These are phyloP conservation scores for Drosophila yooni DNA, from an alignment of 2,888 invertebrate genomes.

Conservation along the genomic window DNA sequence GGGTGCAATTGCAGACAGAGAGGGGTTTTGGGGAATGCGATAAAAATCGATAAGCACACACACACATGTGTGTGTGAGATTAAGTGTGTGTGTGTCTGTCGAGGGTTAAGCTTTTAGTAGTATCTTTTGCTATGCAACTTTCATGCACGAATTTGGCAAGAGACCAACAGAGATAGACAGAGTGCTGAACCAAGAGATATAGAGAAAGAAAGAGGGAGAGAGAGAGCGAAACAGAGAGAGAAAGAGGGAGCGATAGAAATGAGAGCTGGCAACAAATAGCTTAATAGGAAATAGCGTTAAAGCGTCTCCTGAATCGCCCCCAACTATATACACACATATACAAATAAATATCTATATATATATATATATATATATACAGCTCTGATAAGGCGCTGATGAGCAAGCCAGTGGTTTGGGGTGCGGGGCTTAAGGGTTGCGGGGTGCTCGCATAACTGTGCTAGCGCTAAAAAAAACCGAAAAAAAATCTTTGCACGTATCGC, in stretches of 20 bases:
- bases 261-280: conserved; percentile 70
- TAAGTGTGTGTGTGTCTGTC: conserved; percentile 31
- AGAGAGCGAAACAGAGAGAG: conserved; percentile 4
- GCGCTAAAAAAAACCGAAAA: not conserved
- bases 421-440: not conserved
- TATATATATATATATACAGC: conserved; percentile 14
- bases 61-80: conserved; percentile 31
- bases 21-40: conserved; percentile 29
- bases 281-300: conserved; percentile 80
- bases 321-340: conserved; percentile 14
- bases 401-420: not conserved
- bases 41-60: conserved; percentile 70
- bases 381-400: conserved; percentile 45
- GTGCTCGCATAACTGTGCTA: conserved; percentile 40
- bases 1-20: conserved; percentile 60
- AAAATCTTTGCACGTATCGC: conserved; percentile 79
- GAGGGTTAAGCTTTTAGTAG: conserved; percentile 75
- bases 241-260: conserved; percentile 16
- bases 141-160: conserved; percentile 68
- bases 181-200: conserved; percentile 5
- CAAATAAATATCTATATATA: not conserved
- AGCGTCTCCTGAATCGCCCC: conserved; percentile 50
- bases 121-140: conserved; percentile 77
- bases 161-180: conserved; percentile 17
- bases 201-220: not conserved